Percentiles rank a stretch among this genome's conserved stretches.
phyloP scores from a whole-genome alignment of 2,113 vertebrate genomes.

The Tachysurus vachellii region DNA sequence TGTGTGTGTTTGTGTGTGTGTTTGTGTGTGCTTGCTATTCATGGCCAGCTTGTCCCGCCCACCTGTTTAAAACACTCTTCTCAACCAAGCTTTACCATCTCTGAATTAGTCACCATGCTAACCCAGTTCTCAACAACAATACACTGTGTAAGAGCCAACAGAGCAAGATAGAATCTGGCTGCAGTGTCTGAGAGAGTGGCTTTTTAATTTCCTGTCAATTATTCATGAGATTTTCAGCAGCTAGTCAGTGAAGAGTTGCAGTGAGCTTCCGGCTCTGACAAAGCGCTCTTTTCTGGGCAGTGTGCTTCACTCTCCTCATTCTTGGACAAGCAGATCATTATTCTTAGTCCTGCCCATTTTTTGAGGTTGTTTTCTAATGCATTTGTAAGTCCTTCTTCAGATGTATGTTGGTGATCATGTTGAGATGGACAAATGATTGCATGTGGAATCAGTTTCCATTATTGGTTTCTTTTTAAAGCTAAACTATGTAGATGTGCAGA shows the following conservation, averaged over 20 bases:
- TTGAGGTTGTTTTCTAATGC: conserved; percentile 26
- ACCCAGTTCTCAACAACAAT: conserved; percentile 38
- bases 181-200: conserved; percentile 45
- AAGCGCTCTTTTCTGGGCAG: conserved; percentile 44
- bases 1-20: not conserved
- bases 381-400: not conserved
- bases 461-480: not conserved
- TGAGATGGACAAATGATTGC: not conserved
- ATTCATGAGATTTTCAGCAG: conserved; percentile 60
- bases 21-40: conserved; percentile 39
- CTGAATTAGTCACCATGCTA: conserved; percentile 45
- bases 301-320: conserved; percentile 46
- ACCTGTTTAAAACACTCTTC: conserved; percentile 46
- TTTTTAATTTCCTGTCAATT: conserved; percentile 58
- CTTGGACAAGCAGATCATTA: conserved; percentile 43
- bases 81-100: conserved; percentile 40
- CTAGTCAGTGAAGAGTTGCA: conserved; percentile 56
- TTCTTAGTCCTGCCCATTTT: conserved; percentile 42
- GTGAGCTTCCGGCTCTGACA: conserved; percentile 45
- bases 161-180: conserved; percentile 48
- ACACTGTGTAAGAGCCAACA: conserved; percentile 29
- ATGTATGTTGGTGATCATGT: conserved; percentile 3
- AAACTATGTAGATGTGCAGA: not conserved
- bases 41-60: conserved; percentile 44
- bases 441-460: not conserved